phyloP scores from a whole-genome alignment of 2,888 invertebrate genomes.

The Strigamia maritima region DNA sequence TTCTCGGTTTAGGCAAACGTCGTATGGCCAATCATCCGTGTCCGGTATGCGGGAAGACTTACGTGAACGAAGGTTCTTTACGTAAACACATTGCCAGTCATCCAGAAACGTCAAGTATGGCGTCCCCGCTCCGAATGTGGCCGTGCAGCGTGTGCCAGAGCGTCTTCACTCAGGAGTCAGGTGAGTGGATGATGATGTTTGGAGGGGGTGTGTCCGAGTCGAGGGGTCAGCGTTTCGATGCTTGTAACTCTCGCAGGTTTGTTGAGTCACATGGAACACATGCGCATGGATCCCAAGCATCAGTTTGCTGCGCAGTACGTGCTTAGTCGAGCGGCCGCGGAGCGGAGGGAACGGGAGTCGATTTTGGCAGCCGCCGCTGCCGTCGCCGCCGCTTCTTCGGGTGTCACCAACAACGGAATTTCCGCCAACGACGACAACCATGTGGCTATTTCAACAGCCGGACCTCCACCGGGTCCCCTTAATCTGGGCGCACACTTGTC shows the following conservation, averaged over 20 bases:
- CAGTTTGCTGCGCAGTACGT: slow-evolving; percentile 94
- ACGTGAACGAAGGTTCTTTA: slow-evolving; percentile 88
- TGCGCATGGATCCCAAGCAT: slow-evolving; percentile 95
- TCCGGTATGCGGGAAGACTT: slow-evolving; percentile 91
- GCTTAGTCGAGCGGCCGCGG: slow-evolving; percentile 82
- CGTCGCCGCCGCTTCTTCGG: slow-evolving; percentile 46
- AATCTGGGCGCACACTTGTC: neutral
- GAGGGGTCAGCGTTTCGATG: slow-evolving; percentile 26
- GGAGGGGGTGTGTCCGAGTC: slow-evolving; percentile 13
- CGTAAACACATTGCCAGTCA: slow-evolving; percentile 91
- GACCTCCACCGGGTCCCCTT: neutral
- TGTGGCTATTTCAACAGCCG: neutral
- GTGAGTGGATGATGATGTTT: slow-evolving; percentile 55
- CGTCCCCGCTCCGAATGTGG: slow-evolving; percentile 81
- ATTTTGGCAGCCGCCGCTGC: slow-evolving; percentile 59
- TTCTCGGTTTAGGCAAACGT: slow-evolving; percentile 65
- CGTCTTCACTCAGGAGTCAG: slow-evolving; percentile 90
- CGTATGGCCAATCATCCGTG: slow-evolving; percentile 92
- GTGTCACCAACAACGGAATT: slow-evolving; percentile 35
- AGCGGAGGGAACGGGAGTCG: slow-evolving; percentile 77
- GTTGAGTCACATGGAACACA: slow-evolving; percentile 90
- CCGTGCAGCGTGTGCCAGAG: slow-evolving; percentile 93
- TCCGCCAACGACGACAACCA: slow-evolving; percentile 33
- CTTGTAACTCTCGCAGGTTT: slow-evolving; percentile 61
- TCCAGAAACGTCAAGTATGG: slow-evolving; percentile 79